Evolutionary conservation across 1,140 invertebrate species (phyloP), one percentile per base, ranked within the genome.

Genomic region (Listronotus bonariensis): DNA sequence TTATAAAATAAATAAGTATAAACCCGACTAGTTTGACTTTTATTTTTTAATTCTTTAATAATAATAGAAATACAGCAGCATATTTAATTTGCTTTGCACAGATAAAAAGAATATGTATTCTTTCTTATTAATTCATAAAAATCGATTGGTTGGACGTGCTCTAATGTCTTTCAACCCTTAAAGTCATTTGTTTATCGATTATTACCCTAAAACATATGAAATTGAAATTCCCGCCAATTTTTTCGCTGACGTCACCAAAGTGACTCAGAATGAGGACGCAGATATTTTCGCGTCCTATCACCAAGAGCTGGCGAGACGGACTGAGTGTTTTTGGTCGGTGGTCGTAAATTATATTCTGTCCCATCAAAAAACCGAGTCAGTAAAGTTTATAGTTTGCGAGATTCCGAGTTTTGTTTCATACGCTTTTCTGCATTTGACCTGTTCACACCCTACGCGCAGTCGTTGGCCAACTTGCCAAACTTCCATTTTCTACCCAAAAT

Each of bases 351-450:
- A 58, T 69, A 62, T 69, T 66, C 51, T 49, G 57, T 60, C 70
- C 65, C 54, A 46, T 57, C 46, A 17, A 70, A 55, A 51, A 66
- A 68, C 18, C 65, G 54, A 41, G 62, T 56, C 56, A 53, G 55
- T 62, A 67, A 15, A 58, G 55, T 68, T 71, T 68, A 70, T 66
- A 71, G 67, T 65, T 65, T 59, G 65, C 56, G 38, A 62, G 61
- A 67, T 71, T 69, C 38, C 58, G 62, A 68, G 48, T 71, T 74
- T 68, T 71, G 67, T 71, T 69, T 74, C 72, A 72, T 74, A 74
- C 68, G 71, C 71, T 70, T 67, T 74, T 71, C 72, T 71, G 65
- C 72, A 64, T 72, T 69, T 57, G 69, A 64, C 41, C 52, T 41
- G 71, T 66, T 57, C 65, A 69, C 64, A 71, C 62, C 67, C 59